phyloP scores from a whole-genome alignment of 2,888 invertebrate genomes.

The Campoplex capitator region DNA sequence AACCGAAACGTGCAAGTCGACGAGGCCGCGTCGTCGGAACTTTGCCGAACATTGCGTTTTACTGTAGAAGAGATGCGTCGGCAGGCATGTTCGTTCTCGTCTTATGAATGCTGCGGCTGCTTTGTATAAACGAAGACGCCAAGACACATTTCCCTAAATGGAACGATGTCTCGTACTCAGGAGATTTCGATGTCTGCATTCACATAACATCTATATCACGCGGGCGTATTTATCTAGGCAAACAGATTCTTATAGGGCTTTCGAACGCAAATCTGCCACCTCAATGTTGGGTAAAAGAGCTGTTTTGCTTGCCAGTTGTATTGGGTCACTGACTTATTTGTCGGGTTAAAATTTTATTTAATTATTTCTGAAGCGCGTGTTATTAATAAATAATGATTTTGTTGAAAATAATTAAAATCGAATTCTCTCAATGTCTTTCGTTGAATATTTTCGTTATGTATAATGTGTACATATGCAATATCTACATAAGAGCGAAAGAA shows the following conservation, averaged over 20 bases:
- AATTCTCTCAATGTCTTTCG: too few relatives aligned
- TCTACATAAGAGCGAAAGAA: too few relatives aligned
- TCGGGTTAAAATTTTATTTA: too few relatives aligned
- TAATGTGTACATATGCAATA: too few relatives aligned
- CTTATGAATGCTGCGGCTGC: neutral
- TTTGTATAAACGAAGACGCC: conserved; percentile 25
- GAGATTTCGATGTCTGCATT: conserved; percentile 26
- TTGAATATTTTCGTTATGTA: too few relatives aligned
- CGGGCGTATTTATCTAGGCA: neutral
- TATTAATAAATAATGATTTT: too few relatives aligned
- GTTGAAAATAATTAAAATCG: too few relatives aligned
- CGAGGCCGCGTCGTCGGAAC: conserved; percentile 31
- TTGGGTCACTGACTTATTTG: too few relatives aligned
- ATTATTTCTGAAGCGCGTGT: too few relatives aligned
- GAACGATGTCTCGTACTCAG: neutral
- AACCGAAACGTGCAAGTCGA: conserved; percentile 14
- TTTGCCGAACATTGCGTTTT: conserved; percentile 23
- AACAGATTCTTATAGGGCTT: neutral
- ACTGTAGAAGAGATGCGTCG: conserved; percentile 16
- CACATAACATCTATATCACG: neutral
- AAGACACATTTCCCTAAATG: conserved; percentile 8
- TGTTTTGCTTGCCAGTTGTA: neutral
- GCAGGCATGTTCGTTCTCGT: conserved; percentile 14
- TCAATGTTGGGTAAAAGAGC: neutral
- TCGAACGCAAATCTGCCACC: neutral